Conservation (phyloP, 2,113 vertebrate genomes). For the Hyperoodon ampullatus region DNA sequence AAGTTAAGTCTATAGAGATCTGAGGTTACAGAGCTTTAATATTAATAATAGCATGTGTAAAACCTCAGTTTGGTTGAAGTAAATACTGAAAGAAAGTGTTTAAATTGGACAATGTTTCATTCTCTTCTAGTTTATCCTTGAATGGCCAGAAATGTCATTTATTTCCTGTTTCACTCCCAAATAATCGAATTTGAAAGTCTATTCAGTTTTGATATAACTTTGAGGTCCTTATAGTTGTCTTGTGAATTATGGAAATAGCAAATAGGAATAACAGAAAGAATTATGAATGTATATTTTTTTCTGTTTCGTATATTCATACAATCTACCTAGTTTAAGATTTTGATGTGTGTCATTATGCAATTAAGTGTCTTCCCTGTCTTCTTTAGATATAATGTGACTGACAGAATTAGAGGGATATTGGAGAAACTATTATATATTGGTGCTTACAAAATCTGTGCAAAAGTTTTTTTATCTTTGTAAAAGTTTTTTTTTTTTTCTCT, state of each 20-base stretch:
- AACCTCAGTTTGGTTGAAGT: neutral
- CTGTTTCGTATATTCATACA: neutral
- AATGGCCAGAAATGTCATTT: neutral
- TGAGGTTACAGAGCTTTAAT: neutral
- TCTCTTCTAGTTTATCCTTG: neutral
- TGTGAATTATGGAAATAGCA: neutral
- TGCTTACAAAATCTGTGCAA: neutral
- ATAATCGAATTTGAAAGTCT: conserved; percentile 6
- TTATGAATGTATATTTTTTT: neutral
- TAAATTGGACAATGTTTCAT: neutral
- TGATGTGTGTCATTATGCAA: neutral
- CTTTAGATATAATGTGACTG: neutral
- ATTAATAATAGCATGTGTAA: neutral
- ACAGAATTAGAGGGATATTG: neutral
- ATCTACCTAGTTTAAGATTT: neutral
- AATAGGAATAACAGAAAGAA: neutral
- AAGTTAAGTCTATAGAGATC: neutral
- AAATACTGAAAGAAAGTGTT: neutral
- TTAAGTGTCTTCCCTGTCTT: neutral
- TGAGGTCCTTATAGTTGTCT: neutral
- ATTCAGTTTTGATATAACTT: neutral
- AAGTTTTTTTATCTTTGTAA: neutral
- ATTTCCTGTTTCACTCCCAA: neutral
- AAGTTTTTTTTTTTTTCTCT: neutral
- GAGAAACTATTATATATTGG: neutral